phyloP scores from a whole-genome alignment of 37 sponge, comb jelly and placozoan genomes.

The Ianthella basta region DNA sequence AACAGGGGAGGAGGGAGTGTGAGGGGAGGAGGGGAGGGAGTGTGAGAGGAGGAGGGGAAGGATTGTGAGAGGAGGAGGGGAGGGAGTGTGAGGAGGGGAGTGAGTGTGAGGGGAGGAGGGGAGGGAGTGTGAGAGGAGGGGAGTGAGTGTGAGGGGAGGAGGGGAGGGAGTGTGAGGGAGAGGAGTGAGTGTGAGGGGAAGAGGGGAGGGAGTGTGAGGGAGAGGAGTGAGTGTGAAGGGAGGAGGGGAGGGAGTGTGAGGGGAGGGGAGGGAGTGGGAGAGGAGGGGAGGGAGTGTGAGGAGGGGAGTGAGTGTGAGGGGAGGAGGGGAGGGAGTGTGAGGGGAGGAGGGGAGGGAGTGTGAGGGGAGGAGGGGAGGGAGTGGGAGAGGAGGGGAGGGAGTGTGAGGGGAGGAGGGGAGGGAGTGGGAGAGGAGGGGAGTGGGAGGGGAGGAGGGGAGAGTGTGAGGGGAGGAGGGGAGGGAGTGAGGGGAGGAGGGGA shows the following conservation, averaged over 20 bases:
- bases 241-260: too few species aligned
- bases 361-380: background rate
- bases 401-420: background rate
- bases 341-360: background rate
- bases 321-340: too few species aligned
- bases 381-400: background rate
- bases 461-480: background rate
- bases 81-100: background rate
- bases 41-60: background rate
- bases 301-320: background rate
- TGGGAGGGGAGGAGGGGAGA: background rate
- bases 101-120: too few species aligned
- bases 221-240: too few species aligned
- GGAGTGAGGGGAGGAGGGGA: background rate
- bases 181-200: background rate
- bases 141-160: background rate
- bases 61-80: background rate
- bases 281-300: background rate
- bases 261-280: background rate
- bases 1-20: too few species aligned
- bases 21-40: background rate
- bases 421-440: background rate
- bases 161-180: background rate
- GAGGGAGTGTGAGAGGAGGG: too few species aligned
- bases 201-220: background rate